phyloP scores from a whole-genome alignment of 37 sponge, comb jelly and placozoan species.

The Diacarnus erythraeanus region DNA sequence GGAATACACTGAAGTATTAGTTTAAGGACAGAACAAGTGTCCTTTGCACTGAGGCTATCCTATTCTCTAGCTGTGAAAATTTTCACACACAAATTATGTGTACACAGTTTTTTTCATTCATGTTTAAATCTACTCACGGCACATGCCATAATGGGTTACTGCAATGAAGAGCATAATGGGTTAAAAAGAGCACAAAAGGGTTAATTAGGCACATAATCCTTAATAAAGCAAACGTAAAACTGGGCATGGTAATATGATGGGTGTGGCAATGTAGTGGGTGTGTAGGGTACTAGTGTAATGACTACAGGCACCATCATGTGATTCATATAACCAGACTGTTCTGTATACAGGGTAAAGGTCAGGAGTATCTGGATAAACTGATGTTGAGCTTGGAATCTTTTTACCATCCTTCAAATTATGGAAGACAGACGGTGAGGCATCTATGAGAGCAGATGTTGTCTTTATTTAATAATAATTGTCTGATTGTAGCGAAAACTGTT shows the following conservation, averaged over 20 bases:
- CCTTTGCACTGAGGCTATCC: no score
- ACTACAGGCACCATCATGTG: no score
- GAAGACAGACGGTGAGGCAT: conserved; percentile 71
- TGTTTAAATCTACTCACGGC: no score
- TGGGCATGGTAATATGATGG: neutral
- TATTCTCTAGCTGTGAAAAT: no score
- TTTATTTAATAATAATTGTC: neutral
- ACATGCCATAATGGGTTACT: no score
- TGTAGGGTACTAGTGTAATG: neutral
- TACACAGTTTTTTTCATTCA: no score
- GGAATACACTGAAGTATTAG: no score
- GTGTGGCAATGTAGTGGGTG: neutral
- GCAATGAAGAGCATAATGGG: no score
- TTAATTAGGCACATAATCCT: neutral
- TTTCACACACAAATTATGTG: no score
- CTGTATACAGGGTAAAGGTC: conserved; percentile 52
- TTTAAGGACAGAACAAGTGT: no score
- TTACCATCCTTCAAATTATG: conserved; percentile 92
- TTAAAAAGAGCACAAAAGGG: no score
- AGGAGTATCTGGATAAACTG: conserved; percentile 64
- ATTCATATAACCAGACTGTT: neutral
- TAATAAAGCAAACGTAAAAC: neutral
- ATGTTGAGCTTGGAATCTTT: conserved; percentile 79
- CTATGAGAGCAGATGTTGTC: no score
- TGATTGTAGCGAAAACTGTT: conserved; percentile 55